Percentiles rank a stretch among this genome's conserved stretches.
Evolutionary conservation across 1,140 invertebrate genomes (phyloP).

Genomic region (Ditylenchus dipsaci): DNA sequence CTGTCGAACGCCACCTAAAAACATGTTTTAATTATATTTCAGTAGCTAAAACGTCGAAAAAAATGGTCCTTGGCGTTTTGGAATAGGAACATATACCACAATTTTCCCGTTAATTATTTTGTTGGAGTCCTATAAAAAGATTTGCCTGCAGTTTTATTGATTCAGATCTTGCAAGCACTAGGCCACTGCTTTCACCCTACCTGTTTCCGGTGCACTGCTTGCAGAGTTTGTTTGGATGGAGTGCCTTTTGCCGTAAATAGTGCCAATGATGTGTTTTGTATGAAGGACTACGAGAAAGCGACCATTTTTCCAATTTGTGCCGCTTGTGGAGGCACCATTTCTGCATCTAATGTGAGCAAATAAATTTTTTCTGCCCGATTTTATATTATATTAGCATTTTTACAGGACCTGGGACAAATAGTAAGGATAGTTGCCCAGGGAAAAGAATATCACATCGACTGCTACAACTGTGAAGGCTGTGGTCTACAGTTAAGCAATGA

Average conservation of each 20-base stretch:
- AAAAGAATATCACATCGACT: neutral
- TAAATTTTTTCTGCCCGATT: too few relatives aligned
- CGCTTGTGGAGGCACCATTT: too few relatives aligned
- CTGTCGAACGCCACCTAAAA: too few relatives aligned
- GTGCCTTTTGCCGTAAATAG: slow-evolving; percentile 94
- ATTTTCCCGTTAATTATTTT: neutral
- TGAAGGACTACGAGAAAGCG: too few relatives aligned
- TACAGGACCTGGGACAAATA: slow-evolving; percentile 5
- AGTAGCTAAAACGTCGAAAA: too few relatives aligned
- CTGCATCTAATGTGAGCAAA: too few relatives aligned
- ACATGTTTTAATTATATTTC: too few relatives aligned
- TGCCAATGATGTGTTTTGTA: slow-evolving; percentile 96
- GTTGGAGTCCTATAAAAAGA: neutral
- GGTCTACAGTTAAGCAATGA: neutral
- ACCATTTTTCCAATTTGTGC: too few relatives aligned
- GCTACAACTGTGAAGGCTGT: slow-evolving; percentile 3
- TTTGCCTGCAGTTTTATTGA: neutral
- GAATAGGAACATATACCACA: too few relatives aligned
- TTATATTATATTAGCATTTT: too few relatives aligned
- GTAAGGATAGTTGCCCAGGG: neutral
- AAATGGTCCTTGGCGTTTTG: too few relatives aligned
- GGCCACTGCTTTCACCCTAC: slow-evolving; percentile 97
- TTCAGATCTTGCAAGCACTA: slow-evolving; percentile 79
- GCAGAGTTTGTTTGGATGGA: slow-evolving; percentile 93
- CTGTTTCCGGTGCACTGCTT: slow-evolving; percentile 94